These are phyloP conservation scores for Gadus macrocephalus DNA, from an alignment of 2,113 vertebrate genomes.

Conservation along the genomic window DNA sequence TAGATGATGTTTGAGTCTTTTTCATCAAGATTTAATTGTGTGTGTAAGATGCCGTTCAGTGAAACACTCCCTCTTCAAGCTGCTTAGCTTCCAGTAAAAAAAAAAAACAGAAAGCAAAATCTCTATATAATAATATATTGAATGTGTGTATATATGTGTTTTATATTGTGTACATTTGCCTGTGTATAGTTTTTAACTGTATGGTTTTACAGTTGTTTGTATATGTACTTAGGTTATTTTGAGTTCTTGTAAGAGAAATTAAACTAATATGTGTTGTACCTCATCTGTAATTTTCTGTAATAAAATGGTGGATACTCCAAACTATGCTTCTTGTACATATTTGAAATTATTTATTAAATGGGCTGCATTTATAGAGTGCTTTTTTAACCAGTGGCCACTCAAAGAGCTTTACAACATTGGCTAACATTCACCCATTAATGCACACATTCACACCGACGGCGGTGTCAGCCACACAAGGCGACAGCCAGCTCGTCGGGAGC, in stretches of 20 bases:
- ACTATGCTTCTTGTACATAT: background rate
- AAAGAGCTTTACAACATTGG: no score
- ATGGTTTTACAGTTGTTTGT: constrained; percentile 63
- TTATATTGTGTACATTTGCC: constrained; percentile 79
- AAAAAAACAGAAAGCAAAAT: constrained; percentile 55
- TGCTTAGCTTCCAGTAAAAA: constrained; percentile 56
- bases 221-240: constrained; percentile 62
- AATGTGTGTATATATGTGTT: constrained; percentile 79
- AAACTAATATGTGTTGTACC: constrained; percentile 66
- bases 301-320: constrained; percentile 63
- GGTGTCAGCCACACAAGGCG: no score
- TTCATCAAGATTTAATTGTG: constrained; percentile 1
- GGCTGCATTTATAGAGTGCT: no score
- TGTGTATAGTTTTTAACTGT: constrained; percentile 79
- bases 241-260: constrained; percentile 61
- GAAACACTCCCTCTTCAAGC: constrained; percentile 67
- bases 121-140: constrained; percentile 86
- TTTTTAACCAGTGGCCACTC: no score
- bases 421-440: no score
- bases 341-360: no score
- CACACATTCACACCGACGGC: no score
- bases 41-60: constrained; percentile 22
- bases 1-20: constrained; percentile 32
- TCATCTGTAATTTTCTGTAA: constrained; percentile 69
- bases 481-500: no score